Evolutionary conservation across 2,797 vertebrate genomes (phyloP).

Genomic region (Lerista edwardsae): DNA sequence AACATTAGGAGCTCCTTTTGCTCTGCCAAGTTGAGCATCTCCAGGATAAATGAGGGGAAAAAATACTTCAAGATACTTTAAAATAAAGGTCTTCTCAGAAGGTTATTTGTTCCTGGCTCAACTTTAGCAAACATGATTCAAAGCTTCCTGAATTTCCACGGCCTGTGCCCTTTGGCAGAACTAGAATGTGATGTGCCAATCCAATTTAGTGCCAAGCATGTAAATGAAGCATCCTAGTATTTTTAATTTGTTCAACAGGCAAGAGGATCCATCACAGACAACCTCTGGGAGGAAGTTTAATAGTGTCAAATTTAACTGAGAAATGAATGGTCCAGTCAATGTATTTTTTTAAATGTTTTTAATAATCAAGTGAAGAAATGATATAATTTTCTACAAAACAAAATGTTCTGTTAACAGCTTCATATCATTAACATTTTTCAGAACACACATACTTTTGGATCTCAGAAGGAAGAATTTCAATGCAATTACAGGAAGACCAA

Average conservation of each 20-base stretch:
- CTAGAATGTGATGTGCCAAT: constrained; percentile 42
- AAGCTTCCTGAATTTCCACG: constrained; percentile 56
- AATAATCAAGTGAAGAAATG: not conserved
- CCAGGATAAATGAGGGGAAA: not conserved
- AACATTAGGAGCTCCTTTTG: not conserved
- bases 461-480: not conserved
- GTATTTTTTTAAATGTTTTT: not conserved
- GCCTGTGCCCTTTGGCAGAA: constrained; percentile 52
- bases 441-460: not conserved
- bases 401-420: not conserved
- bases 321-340: constrained; percentile 33
- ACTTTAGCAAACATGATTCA: constrained; percentile 50
- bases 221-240: constrained; percentile 57
- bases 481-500: not conserved
- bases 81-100: constrained; percentile 42
- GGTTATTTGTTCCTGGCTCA: constrained; percentile 52
- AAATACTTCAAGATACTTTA: constrained; percentile 24
- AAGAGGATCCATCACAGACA: constrained; percentile 54
- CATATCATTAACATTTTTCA: not conserved
- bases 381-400: not conserved
- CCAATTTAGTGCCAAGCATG: constrained; percentile 50
- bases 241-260: constrained; percentile 66
- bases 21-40: not conserved
- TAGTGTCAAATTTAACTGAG: constrained; percentile 52
- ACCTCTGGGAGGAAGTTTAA: constrained; percentile 47